These are phyloP conservation scores for Parelbella ahira DNA, from an alignment of 2,888 invertebrate species.

Conservation along the genomic window DNA sequence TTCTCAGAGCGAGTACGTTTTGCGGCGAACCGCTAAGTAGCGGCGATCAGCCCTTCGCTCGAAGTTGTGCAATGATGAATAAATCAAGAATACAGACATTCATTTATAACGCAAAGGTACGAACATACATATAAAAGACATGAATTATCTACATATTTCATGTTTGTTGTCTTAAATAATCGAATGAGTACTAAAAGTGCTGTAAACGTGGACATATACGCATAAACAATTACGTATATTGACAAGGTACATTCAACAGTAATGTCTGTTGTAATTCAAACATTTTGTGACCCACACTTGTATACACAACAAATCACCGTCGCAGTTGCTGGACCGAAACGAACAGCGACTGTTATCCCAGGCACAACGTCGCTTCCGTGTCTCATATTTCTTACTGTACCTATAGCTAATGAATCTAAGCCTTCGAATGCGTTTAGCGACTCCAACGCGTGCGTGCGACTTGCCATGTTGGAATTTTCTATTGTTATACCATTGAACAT, in stretches of 20 bases:
- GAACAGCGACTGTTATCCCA: slow-evolving; percentile 50
- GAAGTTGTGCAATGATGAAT: slow-evolving; percentile 39
- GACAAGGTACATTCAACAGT: no score
- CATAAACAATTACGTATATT: no score
- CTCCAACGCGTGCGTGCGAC: no score
- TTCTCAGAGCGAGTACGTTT: slow-evolving; percentile 45
- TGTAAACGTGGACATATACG: no score
- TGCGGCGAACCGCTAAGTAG: slow-evolving; percentile 61
- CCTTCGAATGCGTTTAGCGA: no score
- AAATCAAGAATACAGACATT: slow-evolving; percentile 16
- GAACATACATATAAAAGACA: no score
- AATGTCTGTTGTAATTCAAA: no score
- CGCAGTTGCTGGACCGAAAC: slow-evolving; percentile 53
- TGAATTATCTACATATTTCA: no score
- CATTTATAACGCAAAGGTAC: slow-evolving; percentile 1
- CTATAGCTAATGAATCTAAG: slow-evolving; percentile 31
- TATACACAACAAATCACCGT: slow-evolving; percentile 44
- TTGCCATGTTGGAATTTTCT: no score
- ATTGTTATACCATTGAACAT: no score
- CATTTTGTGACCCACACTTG: slow-evolving; percentile 34
- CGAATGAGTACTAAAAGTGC: no score
- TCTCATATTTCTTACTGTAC: slow-evolving; percentile 57
- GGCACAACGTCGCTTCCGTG: slow-evolving; percentile 54
- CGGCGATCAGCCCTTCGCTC: slow-evolving; percentile 39
- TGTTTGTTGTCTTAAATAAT: no score